phyloP scores from a whole-genome alignment of 2,113 vertebrate genomes.

The Scomber colias region DNA sequence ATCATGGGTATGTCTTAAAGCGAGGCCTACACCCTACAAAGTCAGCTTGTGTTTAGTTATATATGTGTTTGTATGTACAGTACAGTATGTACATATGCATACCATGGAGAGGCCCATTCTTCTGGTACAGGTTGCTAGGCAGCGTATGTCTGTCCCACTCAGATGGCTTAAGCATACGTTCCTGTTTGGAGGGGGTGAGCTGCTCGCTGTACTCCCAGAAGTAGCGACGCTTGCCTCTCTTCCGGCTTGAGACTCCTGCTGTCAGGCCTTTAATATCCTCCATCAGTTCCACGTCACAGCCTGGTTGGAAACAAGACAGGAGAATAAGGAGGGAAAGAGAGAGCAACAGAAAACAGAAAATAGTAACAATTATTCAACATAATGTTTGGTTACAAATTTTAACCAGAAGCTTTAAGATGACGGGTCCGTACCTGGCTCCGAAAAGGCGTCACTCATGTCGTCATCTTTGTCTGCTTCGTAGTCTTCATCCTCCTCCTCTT shows the following conservation, averaged over 20 bases:
- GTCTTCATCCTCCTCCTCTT: slow-evolving; percentile 88
- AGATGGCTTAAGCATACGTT: slow-evolving; percentile 94
- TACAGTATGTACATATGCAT: background rate
- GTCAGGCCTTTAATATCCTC: slow-evolving; percentile 96
- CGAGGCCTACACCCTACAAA: background rate
- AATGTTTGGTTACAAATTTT: background rate
- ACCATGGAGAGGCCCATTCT: slow-evolving; percentile 91
- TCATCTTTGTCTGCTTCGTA: slow-evolving; percentile 96
- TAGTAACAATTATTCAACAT: background rate
- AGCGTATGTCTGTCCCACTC: slow-evolving; percentile 97
- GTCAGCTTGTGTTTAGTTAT: background rate
- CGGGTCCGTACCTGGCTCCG: slow-evolving; percentile 91
- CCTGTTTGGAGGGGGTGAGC: slow-evolving; percentile 92
- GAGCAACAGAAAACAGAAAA: background rate
- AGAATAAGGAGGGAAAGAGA: background rate
- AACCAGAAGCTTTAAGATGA: background rate
- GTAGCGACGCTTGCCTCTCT: slow-evolving; percentile 95
- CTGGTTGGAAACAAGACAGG: slow-evolving; percentile 73
- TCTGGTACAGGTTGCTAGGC: slow-evolving; percentile 99
- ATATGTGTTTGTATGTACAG: background rate
- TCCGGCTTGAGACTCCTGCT: slow-evolving; percentile 90
- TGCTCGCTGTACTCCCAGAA: slow-evolving; percentile 99
- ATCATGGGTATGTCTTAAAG: background rate
- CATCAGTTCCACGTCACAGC: slow-evolving; percentile 93
- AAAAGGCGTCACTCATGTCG: slow-evolving; percentile 98